Percentiles rank a stretch among this genome's conserved stretches.
phyloP scores from a whole-genome alignment of 2,888 invertebrate species.

The Itoplectis maculator region DNA sequence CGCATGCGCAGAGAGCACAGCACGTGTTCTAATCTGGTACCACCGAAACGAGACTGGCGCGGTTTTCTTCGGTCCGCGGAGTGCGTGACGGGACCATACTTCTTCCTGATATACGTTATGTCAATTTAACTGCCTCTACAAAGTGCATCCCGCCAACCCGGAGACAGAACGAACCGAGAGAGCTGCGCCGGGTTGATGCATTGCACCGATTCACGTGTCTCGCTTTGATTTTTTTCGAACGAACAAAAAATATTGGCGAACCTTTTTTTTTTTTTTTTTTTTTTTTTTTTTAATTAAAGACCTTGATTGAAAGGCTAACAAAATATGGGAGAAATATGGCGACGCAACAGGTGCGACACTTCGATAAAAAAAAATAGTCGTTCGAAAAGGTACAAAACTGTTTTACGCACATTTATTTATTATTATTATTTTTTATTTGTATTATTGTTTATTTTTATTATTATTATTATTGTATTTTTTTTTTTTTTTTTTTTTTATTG shows the following conservation, averaged over 20 bases:
- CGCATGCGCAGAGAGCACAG: too few relatives aligned
- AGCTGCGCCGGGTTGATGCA: constrained; percentile 59
- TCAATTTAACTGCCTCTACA: constrained; percentile 77
- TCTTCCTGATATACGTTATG: constrained; percentile 77
- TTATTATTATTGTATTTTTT: not conserved
- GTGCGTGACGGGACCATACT: constrained; percentile 69
- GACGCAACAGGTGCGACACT: not conserved
- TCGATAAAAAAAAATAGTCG: not conserved
- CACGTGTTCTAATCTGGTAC: constrained; percentile 70
- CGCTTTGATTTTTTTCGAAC: constrained; percentile 44
- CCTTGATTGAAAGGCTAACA: not conserved
- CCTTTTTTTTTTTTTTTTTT: too few relatives aligned
- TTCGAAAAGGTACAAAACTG: too few relatives aligned
- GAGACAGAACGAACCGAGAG: not conserved
- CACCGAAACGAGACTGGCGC: constrained; percentile 45
- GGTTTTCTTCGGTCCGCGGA: constrained; percentile 29
- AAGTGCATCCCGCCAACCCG: constrained; percentile 68
- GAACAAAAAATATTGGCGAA: not conserved
- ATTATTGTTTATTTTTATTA: too few relatives aligned
- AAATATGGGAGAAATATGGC: not conserved
- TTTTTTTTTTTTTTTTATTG: too few relatives aligned
- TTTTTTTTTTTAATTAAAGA: not conserved
- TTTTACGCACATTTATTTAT: not conserved
- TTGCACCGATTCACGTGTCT: constrained; percentile 53
- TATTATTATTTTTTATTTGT: not conserved